A percentile compares a stretch with the other conserved stretches of the same genome.
These are phyloP conservation scores for Crioceris asparagi DNA, from an alignment of 2,888 invertebrate genomes.

Conservation along the genomic window DNA sequence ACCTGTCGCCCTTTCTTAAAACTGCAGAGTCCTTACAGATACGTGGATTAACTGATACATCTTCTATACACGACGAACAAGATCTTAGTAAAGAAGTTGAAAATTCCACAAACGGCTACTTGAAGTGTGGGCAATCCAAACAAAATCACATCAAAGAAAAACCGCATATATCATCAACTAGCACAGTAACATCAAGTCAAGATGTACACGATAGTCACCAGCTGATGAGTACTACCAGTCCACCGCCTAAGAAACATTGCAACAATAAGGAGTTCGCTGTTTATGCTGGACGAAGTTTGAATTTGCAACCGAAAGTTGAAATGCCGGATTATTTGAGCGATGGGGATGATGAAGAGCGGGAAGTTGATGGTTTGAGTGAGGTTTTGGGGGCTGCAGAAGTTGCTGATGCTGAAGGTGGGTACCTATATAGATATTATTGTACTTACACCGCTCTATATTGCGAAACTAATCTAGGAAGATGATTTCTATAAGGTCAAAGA, in stretches of 20 bases:
- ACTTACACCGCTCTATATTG: no score
- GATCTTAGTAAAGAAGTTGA: not conserved
- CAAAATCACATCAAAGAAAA: slow-evolving; percentile 9
- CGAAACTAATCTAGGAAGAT: no score
- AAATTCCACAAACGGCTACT: no score
- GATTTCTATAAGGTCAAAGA: no score
- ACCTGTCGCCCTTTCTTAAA: slow-evolving; percentile 62
- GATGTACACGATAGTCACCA: slow-evolving; percentile 24
- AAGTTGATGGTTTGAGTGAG: slow-evolving; percentile 23
- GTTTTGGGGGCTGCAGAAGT: slow-evolving; percentile 28
- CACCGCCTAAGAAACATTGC: slow-evolving; percentile 28
- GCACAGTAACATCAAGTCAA: slow-evolving; percentile 36
- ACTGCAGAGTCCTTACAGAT: slow-evolving; percentile 73
- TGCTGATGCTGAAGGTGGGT: no score
- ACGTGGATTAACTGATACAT: slow-evolving; percentile 63
- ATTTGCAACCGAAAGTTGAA: slow-evolving; percentile 57
- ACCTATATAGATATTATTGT: no score
- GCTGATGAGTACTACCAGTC: slow-evolving; percentile 23
- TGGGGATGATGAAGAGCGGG: slow-evolving; percentile 41
- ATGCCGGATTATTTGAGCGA: slow-evolving; percentile 62
- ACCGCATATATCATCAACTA: slow-evolving; percentile 29
- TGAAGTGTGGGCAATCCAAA: no score
- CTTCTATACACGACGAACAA: slow-evolving; percentile 18
- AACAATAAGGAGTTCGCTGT: no score
- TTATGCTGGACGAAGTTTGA: slow-evolving; percentile 30